Evolutionary conservation across 2,888 invertebrate genomes (phyloP), one percentile per base, ranked within the genome.

Genomic region (Teleiodes luculella): DNA sequence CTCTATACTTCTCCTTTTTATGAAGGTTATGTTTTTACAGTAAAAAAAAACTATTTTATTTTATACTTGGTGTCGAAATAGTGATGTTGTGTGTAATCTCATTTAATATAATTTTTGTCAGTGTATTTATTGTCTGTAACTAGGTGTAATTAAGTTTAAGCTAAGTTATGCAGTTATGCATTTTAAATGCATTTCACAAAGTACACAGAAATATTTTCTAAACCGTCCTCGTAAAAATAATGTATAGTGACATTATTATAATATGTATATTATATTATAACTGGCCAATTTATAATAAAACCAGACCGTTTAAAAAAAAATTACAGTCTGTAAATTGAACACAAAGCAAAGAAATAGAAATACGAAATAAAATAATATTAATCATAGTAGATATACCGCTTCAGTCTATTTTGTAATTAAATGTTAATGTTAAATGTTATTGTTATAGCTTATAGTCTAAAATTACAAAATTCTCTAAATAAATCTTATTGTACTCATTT

Each of bases 171-270:
- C 62, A 14, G 37, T 61, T 47, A 66, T 69, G 80, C 76, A 80
- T 79, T 82, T 82, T 53, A 60, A 68, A 71, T 75, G 77, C 77
- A 78, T 80, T 81, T 79, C 64, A 35, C 14, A 36, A 50, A 28
- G 20, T 41, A 18, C 13, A 28, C n/a, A 43, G 28, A 28, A 41
- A 41, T 10, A 20, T 30, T 28, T 20, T 14, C 37, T 24, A 10
- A 48, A 16, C 50, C 51, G 51, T 51, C 51, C 51, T n/a, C 14
- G 16, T 36, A 20, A n/a, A 14, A 18, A 33, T 11, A 33, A 24
- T 45, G 5, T 28, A 24, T 28, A 20, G n/a, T 45, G 24, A 28
- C 14, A 10, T 47, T 7, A n/a, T n/a, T n/a, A n/a, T n/a, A n/a
- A n/a, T n/a, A n/a, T n/a, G n/a, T n/a, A n/a, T n/a, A n/a, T n/a